Evolutionary conservation across 2,797 vertebrate genomes (phyloP), one percentile per base, ranked within the genome.

Genomic region (Anguilla pacifica): DNA sequence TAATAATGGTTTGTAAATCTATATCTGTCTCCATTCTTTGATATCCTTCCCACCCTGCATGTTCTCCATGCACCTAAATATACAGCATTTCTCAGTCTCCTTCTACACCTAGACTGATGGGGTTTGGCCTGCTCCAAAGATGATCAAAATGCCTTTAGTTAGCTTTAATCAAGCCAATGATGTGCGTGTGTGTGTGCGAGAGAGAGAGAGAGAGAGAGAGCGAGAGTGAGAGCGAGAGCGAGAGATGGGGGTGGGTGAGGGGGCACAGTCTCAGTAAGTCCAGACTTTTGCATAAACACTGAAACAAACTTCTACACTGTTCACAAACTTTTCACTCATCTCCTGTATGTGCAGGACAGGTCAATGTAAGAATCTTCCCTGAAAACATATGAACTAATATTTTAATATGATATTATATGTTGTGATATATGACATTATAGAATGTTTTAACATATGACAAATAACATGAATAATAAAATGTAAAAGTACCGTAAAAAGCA

Each of bases 401-500:
- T 53, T 53, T 13, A 53, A 53, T 53, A 53, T 53, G 51, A 53
- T 53, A 46, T 46, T 46, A 53, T 53, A 53, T 53, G 51, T 53
- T 53, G 51, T 53, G 51, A 53, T 53, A 11, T 53, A 53, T 53
- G 7, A 53, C 51, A 53, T 53, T 53, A 9, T 9, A 53, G 51
- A 53, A 53, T 13, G 51, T 53, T 53, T 53, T 3, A 59, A 59
- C 57, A 59, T 59, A n/a, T 74, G 79, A n/a, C 6, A 70, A 72
- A 72, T 72, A 72, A 31, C 28, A 72, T 15, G 11, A 72, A 72
- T 72, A 84, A 74, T 84, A 28, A n/a, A 82, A 51, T 53, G 49
- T 35, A 84, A 84, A 64, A 39, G 13, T 43, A 46, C 46, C 53
- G 81, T 53, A 46, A 55, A 72, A 84, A 84, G 81, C 83, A 70